phyloP scores from a whole-genome alignment of 2,113 vertebrate species.

The Paramormyrops kingsleyae region DNA sequence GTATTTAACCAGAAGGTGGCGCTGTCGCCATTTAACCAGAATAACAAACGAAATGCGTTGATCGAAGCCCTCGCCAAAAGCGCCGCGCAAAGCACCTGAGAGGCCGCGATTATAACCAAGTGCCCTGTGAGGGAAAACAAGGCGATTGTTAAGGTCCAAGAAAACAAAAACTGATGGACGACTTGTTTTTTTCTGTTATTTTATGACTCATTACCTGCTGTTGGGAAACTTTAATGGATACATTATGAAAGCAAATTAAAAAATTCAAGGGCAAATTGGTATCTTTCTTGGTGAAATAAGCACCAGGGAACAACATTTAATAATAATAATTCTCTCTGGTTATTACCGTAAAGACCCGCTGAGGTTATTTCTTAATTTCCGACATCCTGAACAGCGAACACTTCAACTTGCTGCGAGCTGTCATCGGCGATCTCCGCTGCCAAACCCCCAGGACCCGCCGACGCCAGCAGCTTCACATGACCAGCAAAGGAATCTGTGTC shows the following conservation, averaged over 20 bases:
- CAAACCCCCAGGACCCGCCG: neutral
- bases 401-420: neutral
- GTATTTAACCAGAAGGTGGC: slow-evolving; percentile 16
- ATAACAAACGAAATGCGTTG: slow-evolving; percentile 36
- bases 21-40: neutral
- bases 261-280: neutral
- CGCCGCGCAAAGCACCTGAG: slow-evolving; percentile 50
- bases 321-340: neutral
- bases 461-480: neutral
- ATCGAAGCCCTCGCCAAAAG: slow-evolving; percentile 44
- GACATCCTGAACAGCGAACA: neutral
- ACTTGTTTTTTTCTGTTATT: slow-evolving; percentile 28
- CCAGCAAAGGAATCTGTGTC: neutral
- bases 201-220: neutral
- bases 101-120: slow-evolving; percentile 33
- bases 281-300: neutral
- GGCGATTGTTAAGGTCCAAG: slow-evolving; percentile 52
- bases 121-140: slow-evolving; percentile 50
- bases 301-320: neutral
- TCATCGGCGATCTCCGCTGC: neutral
- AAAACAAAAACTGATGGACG: neutral
- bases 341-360: neutral
- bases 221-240: neutral
- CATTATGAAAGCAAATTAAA: neutral
- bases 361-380: slow-evolving; percentile 1